Base-by-base conservation (phyloP, 2,888 invertebrate genomes). In the Clepsis dumicolana region DNA sequence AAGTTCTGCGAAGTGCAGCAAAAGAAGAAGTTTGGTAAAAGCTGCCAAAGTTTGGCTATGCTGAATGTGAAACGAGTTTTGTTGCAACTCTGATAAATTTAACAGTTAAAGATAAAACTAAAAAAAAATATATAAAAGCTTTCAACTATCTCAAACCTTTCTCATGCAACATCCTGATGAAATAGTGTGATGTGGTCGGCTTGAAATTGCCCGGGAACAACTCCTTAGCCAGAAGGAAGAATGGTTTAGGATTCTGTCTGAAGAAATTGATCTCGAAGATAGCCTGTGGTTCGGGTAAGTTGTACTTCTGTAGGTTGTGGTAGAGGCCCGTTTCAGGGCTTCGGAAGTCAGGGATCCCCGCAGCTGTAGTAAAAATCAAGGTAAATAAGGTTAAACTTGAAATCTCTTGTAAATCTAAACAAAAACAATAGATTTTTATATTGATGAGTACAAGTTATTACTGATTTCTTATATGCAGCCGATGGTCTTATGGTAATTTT, bases 331-430 rank as follows among this genome's bases (percentile, higher is more conserved):
- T 97, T 29, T 96, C 97, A 0, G 98, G 98, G 21, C 98, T 98
- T 24, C 99, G 96, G 86, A 99, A 99, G 86, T 99, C 99, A 21
- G 99, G 99, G 76, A 99, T 99, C 38, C 99, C 99, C 65, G 98
- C 98, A 80, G 98, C 98, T 98, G 85, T 68, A 94, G 89, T 4
- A 32, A 66, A 53, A 14, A 35, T 1, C 10, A 32, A 32, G 32
- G 8, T 32, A 35, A 35, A 35, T 35, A 5, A 29, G 2, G 4
- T 1, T 7, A 5, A 4, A 29, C 29, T 7, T 29, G 8, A 29
- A 29, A 4, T 5, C n/a, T n/a, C n/a, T 48, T 18, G 14, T 48
- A 29, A 29, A 53, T 21, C n/a, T n/a, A n/a, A n/a, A n/a, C n/a
- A n/a, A n/a, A n/a, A n/a, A n/a, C n/a, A n/a, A n/a, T n/a, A n/a